These are phyloP conservation scores for Melinaea menophilus DNA, from an alignment of 2,888 invertebrate species.

Conservation along the genomic window DNA sequence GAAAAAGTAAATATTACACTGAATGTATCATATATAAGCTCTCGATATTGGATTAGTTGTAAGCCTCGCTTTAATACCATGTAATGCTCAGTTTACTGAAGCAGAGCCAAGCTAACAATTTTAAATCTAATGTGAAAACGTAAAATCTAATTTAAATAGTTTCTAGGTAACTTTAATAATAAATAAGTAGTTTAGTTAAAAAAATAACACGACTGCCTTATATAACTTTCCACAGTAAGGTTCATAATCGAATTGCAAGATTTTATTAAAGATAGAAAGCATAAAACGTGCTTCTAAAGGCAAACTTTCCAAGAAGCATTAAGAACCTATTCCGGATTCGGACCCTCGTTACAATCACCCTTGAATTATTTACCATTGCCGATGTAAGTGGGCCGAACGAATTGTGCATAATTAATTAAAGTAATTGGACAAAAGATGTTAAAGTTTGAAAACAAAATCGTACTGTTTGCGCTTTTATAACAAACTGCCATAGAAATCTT, in stretches of 20 bases:
- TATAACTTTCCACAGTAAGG: not conserved
- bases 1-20: not conserved
- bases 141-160: not conserved
- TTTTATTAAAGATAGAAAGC: conserved; percentile 36
- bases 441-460: conserved; percentile 14
- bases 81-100: not conserved
- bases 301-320: conserved; percentile 57
- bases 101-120: not conserved
- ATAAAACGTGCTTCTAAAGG: conserved; percentile 50
- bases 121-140: not conserved
- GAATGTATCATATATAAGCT: no score
- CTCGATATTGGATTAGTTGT: not conserved
- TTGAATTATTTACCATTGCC: conserved; percentile 71
- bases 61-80: not conserved
- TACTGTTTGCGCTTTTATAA: conserved; percentile 18
- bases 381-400: conserved; percentile 66
- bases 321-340: conserved; percentile 50
- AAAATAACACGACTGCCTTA: not conserved
- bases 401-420: conserved; percentile 68
- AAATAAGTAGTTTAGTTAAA: not conserved
- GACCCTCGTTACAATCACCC: conserved; percentile 71
- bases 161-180: not conserved
- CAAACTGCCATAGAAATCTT: conserved; percentile 23
- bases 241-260: conserved; percentile 21
- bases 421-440: conserved; percentile 17